A percentile compares a stretch with the other conserved stretches of the same genome.
Conservation (phyloP, 2,888 invertebrate genomes). For the Serrognathus titanus region DNA sequence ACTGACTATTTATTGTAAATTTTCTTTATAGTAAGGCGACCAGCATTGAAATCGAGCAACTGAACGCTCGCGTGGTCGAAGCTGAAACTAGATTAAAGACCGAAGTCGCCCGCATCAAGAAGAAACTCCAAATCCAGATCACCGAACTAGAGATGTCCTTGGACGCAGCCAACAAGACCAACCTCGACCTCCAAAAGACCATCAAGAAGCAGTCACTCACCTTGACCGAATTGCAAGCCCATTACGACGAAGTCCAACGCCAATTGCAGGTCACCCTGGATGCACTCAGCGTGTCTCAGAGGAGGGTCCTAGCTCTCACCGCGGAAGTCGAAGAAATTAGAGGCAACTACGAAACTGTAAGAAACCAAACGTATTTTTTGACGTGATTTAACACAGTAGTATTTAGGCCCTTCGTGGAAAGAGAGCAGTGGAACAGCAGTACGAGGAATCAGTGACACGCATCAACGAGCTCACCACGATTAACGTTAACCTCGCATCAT, state of each 20-base stretch:
- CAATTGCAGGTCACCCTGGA: slow-evolving; percentile 94
- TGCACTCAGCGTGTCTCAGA: slow-evolving; percentile 86
- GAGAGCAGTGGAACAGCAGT: slow-evolving; percentile 84
- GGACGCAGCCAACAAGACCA: slow-evolving; percentile 97
- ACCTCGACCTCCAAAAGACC: slow-evolving; percentile 94
- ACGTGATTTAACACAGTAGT: slow-evolving; percentile 6
- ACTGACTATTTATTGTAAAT: background rate
- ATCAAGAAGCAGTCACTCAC: slow-evolving; percentile 96
- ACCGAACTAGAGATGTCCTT: slow-evolving; percentile 95
- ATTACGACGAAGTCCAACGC: slow-evolving; percentile 95
- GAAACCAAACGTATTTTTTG: slow-evolving; percentile 30
- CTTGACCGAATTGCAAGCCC: slow-evolving; percentile 85
- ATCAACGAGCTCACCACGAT: slow-evolving; percentile 92
- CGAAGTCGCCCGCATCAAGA: slow-evolving; percentile 95
- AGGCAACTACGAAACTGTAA: slow-evolving; percentile 80
- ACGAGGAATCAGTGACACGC: slow-evolving; percentile 87
- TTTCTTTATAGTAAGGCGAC: slow-evolving; percentile 80
- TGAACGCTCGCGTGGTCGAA: slow-evolving; percentile 91
- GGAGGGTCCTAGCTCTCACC: slow-evolving; percentile 85
- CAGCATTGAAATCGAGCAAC: slow-evolving; percentile 95
- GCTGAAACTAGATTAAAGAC: slow-evolving; percentile 95
- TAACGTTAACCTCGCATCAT: slow-evolving; percentile 92
- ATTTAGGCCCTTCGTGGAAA: slow-evolving; percentile 83
- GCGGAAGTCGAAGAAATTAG: slow-evolving; percentile 96
- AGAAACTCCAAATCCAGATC: slow-evolving; percentile 98